phyloP scores from a whole-genome alignment of 2,888 invertebrate genomes.

The Ditylenchus weischeri region DNA sequence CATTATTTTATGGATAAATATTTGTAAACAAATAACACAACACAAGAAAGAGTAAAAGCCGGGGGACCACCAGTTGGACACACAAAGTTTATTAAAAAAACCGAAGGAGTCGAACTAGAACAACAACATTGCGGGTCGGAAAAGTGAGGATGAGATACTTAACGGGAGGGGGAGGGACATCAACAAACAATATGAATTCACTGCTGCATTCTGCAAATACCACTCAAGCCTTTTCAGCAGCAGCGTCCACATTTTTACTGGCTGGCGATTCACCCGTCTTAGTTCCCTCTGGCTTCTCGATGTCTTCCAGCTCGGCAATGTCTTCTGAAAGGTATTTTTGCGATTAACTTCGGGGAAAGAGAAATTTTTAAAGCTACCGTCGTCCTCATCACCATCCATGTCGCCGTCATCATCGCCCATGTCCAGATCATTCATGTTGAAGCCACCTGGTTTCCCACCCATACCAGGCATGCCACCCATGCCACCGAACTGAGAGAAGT shows the following conservation, averaged over 20 bases:
- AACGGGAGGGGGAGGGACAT: slow-evolving; percentile 5
- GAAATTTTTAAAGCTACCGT: slow-evolving; percentile 7
- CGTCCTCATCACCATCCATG: slow-evolving; percentile 19
- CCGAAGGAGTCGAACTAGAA: not conserved
- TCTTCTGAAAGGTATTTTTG: slow-evolving; percentile 14
- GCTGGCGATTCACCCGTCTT: not conserved
- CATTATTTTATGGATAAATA: too few species aligned
- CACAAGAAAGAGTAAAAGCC: slow-evolving; percentile 1
- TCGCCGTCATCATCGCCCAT: slow-evolving; percentile 22
- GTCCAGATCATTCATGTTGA: slow-evolving; percentile 9
- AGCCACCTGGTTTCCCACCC: slow-evolving; percentile 11
- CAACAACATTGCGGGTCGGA: not conserved
- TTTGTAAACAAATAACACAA: slow-evolving; percentile 3
- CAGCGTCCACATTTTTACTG: not conserved
- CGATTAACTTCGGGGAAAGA: not conserved
- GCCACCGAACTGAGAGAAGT: slow-evolving; percentile 26
- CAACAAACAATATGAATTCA: slow-evolving; percentile 6
- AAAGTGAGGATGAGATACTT: slow-evolving; percentile 18
- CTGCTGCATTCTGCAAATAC: slow-evolving; percentile 6
- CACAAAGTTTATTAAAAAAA: too few species aligned
- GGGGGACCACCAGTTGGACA: not conserved
- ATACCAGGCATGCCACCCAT: slow-evolving; percentile 25
- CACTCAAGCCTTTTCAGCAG: slow-evolving; percentile 7
- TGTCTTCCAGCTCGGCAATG: slow-evolving; percentile 44
- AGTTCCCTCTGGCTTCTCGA: slow-evolving; percentile 34